Base-by-base conservation (phyloP, 2,797 vertebrate genomes). In the Sebastes nivosus region DNA sequence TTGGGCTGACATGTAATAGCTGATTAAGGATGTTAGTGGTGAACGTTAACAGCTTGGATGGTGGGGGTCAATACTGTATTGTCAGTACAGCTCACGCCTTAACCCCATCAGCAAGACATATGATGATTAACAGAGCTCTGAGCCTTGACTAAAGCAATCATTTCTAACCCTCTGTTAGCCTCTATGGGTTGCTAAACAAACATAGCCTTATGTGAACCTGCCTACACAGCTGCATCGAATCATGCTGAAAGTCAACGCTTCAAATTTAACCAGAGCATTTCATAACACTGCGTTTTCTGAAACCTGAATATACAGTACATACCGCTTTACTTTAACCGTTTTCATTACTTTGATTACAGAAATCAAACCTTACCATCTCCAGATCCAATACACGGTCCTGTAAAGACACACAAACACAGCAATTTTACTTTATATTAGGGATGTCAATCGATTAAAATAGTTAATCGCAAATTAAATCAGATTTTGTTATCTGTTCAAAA, bases 361-460 rank as follows among this genome's bases (percentile, higher is more conserved):
- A 67, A 80, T 81, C 7, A 75, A 59, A 61, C 88, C 97, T 97
- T 95, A 99, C 98, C 95, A 74, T 93, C 94, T 99, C 97, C 85
- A 99, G 94, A 71, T 96, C 95, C 93, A 96, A 85, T 63, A 99
- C 91, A 72, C 96, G 96, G 65, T 97, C 97, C 97, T 99, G 86
- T 87, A 93, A 95, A 83, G 87, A 96, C 88, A 93, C 60, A 96
- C 9, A 90, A 72, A 75, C 11, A 94, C 85, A 77, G 75, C 1
- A 64, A 6, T 87, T 82, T 78, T 42, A 87, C 8, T 74, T 63
- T 13, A 71, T 13, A 50, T 50, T 8, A 50, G 42, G 3, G 42
- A 2, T 50, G 42, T 50, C 16, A 50, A 18, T 50, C 42, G 16
- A 50, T 50, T 50, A 8, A 50, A 20, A 50, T 50, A 50, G 16